Conservation (phyloP, 1,140 invertebrate species). For the Bombus breviceps region DNA sequence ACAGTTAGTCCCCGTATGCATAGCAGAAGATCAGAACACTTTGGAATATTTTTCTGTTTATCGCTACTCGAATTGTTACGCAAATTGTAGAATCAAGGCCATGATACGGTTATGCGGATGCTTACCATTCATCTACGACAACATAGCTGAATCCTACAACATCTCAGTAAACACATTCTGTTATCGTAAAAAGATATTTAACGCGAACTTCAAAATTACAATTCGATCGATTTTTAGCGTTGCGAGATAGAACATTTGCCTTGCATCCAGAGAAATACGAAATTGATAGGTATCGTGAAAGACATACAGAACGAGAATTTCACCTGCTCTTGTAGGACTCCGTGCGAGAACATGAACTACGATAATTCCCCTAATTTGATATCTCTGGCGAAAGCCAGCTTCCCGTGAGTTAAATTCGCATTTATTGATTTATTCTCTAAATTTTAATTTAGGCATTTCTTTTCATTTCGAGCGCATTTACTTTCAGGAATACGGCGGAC, state of each 20-base stretch:
- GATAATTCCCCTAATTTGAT: neutral
- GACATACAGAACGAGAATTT: constrained; percentile 2
- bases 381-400: neutral
- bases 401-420: neutral
- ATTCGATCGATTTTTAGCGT: constrained; percentile 24
- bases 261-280: constrained; percentile 27
- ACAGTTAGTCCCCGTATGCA: constrained; percentile 11
- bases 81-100: constrained; percentile 30
- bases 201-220: neutral
- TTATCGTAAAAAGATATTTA: neutral
- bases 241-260: constrained; percentile 10
- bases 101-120: constrained; percentile 38
- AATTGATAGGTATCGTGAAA: neutral
- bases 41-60: constrained; percentile 53
- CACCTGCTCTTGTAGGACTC: constrained; percentile 37
- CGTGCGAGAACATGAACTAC: constrained; percentile 37
- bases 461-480: no score
- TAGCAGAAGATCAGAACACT: neutral
- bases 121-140: constrained; percentile 36
- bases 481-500: constrained; percentile 3
- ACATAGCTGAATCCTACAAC: constrained; percentile 9
- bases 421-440: neutral
- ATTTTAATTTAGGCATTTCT: neutral
- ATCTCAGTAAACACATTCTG: constrained; percentile 3
- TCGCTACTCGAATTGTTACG: constrained; percentile 53